These are phyloP conservation scores for Chironomus tentans DNA, from an alignment of 2,888 invertebrate genomes.

Conservation along the genomic window DNA sequence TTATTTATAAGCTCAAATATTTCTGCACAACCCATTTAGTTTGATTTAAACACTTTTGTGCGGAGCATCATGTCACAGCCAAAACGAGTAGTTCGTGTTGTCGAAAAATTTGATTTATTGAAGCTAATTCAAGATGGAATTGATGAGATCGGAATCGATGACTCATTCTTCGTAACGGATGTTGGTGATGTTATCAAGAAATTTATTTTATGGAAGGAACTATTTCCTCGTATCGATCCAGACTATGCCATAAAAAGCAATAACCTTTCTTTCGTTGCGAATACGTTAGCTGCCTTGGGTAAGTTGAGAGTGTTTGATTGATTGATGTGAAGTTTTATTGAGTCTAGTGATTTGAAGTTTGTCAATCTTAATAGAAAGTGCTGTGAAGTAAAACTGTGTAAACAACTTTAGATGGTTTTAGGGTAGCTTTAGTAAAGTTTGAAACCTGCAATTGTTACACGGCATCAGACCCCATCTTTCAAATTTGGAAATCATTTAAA, in stretches of 20 bases:
- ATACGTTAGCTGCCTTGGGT: slow-evolving; percentile 1
- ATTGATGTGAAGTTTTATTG: background rate
- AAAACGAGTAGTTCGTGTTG: background rate
- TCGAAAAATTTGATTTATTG: slow-evolving; percentile 1
- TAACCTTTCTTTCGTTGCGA: background rate
- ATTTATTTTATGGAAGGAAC: slow-evolving; percentile 15
- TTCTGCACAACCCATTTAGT: background rate
- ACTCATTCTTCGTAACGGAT: slow-evolving; percentile 16
- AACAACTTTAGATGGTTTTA: too few relatives aligned
- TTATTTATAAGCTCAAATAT: background rate
- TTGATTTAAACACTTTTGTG: background rate
- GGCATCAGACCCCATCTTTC: too few relatives aligned
- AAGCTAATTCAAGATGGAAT: background rate
- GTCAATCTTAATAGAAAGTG: too few relatives aligned
- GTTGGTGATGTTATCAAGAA: background rate
- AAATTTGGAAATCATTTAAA: too few relatives aligned
- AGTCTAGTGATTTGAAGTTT: background rate
- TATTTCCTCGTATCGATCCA: slow-evolving; percentile 11
- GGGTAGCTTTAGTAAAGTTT: too few relatives aligned
- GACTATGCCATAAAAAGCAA: slow-evolving; percentile 12
- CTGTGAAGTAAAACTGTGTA: too few relatives aligned
- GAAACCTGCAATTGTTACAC: too few relatives aligned
- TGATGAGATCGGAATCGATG: slow-evolving; percentile 7
- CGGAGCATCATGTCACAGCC: background rate
- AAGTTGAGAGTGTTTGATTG: background rate